phyloP scores from a whole-genome alignment of 1,140 invertebrate genomes.

The Idris sp. region DNA sequence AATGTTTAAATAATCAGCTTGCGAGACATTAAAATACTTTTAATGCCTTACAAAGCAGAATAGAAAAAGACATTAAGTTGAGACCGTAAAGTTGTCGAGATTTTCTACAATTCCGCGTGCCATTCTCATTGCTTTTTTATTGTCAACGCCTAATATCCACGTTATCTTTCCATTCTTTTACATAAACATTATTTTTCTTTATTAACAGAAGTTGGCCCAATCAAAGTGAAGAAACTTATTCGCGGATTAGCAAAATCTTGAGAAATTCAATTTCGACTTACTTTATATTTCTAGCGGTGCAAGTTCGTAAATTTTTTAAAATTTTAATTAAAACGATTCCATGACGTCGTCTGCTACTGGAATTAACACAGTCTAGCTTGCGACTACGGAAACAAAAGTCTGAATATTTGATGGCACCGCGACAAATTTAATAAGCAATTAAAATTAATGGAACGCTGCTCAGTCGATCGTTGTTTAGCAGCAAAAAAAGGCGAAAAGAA shows the following conservation, averaged over 20 bases:
- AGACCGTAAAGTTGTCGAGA: slow-evolving; percentile 13
- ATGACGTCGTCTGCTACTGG: slow-evolving; percentile 5
- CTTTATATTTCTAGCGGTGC: too few species aligned
- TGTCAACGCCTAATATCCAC: slow-evolving; percentile 6
- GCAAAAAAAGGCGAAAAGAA: slow-evolving; percentile 6
- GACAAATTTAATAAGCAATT: slow-evolving; percentile 37
- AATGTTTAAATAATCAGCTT: slow-evolving; percentile 1
- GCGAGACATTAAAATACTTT: slow-evolving; percentile 10
- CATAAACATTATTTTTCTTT: slow-evolving; percentile 29
- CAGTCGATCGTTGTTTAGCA: slow-evolving; percentile 14
- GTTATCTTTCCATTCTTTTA: neutral
- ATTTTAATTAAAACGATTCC: slow-evolving; percentile 37
- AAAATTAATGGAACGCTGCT: slow-evolving; percentile 36
- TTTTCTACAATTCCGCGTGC: neutral
- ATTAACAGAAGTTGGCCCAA: slow-evolving; percentile 31
- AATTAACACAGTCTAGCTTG: slow-evolving; percentile 21
- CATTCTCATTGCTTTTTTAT: slow-evolving; percentile 13
- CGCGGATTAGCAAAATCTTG: slow-evolving; percentile 14
- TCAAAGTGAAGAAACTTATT: slow-evolving; percentile 26
- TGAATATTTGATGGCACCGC: slow-evolving; percentile 36
- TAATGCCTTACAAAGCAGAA: slow-evolving; percentile 19
- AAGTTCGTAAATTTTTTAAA: slow-evolving; percentile 23
- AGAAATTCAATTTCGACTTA: slow-evolving; percentile 39
- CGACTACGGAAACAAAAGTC: slow-evolving; percentile 41
- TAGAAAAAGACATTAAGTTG: slow-evolving; percentile 16